Base-by-base conservation (phyloP, 2,797 vertebrate genomes). In the Crax fasciolata region DNA sequence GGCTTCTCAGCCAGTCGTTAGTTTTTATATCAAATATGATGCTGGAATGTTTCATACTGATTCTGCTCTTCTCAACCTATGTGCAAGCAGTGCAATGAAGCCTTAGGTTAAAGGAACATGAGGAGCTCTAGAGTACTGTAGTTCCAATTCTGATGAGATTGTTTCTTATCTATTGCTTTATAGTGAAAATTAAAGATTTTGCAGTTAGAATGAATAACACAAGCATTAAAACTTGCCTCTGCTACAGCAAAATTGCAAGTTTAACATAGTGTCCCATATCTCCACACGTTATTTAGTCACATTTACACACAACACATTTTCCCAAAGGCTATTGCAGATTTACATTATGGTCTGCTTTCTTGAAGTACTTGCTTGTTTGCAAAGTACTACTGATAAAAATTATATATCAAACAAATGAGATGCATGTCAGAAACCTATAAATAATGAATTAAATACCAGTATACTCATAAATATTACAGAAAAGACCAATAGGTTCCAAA, bases 391-490 rank as follows among this genome's bases (percentile, higher is more conserved):
- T 92, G 86, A 93, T 94, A 97, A 93, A 96, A 96, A 96, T 74
- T 87, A 93, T 89, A 93, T 89, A 95, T 95, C 92, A 96, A 95
- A 94, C 76, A 97, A 97, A 97, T 96, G 91, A 96, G 93, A 95
- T 93, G 78, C 70, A 71, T 94, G 96, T 96, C 96, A 97, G 91
- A 94, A 94, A 85, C 58, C 25, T 93, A 84, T 96, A 96, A 96
- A 98, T 97, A 97, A 96, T 96, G 7, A 97, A 98, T 96, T 96
- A 96, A 97, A 96, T 97, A 43, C 87, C 94, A 72, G 94, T 91
- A 87, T 86, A 70, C 84, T 93, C 95, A 97, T 97, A 96, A 97
- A 97, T 97, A 95, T 96, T 95, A 97, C 89, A 97, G 84, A 66
- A 91, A 91, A 94, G 72, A 91, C 90, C 93, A 90, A 52, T 82